phyloP scores from a whole-genome alignment of 2,888 invertebrate genomes.

The Andrena camellia region DNA sequence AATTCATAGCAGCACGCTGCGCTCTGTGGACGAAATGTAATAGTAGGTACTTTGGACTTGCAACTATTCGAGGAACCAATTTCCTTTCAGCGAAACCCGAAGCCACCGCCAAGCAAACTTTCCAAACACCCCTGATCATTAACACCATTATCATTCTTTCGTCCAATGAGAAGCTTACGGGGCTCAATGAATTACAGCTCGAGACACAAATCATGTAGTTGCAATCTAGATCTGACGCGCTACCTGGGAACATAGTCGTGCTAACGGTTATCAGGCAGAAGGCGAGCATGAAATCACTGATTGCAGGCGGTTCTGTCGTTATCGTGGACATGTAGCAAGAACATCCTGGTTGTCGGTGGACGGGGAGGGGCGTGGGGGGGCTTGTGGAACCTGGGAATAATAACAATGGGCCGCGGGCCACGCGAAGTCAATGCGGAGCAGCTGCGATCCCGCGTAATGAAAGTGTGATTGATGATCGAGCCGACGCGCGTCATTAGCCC shows the following conservation, averaged over 20 bases:
- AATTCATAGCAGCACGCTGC: too few relatives aligned
- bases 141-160: too few relatives aligned
- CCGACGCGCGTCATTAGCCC: conserved; percentile 82
- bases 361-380: not conserved
- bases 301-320: conserved; percentile 44
- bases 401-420: conserved; percentile 81
- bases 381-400: conserved; percentile 69
- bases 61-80: too few relatives aligned
- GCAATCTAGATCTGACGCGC: not conserved
- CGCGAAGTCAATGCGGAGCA: conserved; percentile 79
- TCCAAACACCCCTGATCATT: too few relatives aligned
- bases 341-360: conserved; percentile 11
- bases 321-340: conserved; percentile 45
- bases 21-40: too few relatives aligned
- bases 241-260: not conserved
- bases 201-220: too few relatives aligned
- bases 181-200: not conserved
- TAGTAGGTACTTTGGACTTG: too few relatives aligned
- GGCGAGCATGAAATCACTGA: conserved; percentile 52
- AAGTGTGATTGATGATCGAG: conserved; percentile 84
- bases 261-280: conserved; percentile 25
- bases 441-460: conserved; percentile 84
- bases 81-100: too few relatives aligned
- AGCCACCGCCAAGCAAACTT: too few relatives aligned
- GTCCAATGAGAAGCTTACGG: not conserved